These are phyloP conservation scores for Channallabes apus DNA, from an alignment of 2,797 vertebrate species.

Conservation along the genomic window DNA sequence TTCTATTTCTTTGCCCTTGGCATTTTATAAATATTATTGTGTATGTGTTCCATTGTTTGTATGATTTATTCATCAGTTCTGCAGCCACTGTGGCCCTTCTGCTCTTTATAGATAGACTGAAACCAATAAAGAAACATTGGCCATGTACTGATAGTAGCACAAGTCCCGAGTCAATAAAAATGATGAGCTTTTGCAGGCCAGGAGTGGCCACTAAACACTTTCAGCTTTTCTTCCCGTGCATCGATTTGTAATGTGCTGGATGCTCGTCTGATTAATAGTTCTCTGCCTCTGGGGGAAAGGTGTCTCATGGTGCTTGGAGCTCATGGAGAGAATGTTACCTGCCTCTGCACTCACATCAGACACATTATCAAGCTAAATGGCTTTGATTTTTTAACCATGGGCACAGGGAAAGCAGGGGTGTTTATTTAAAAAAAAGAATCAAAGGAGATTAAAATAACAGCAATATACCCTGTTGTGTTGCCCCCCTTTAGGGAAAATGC, in stretches of 20 bases:
- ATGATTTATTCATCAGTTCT: constrained; percentile 64
- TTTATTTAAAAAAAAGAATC: constrained; percentile 37
- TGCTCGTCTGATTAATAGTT: constrained; percentile 53
- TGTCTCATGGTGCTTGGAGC: constrained; percentile 22
- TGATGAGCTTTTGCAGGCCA: constrained; percentile 56
- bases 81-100: constrained; percentile 41
- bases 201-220: constrained; percentile 56
- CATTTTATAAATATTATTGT: constrained; percentile 30
- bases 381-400: constrained; percentile 40
- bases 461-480: constrained; percentile 37
- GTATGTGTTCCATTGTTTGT: constrained; percentile 40
- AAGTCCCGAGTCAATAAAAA: constrained; percentile 60
- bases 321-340: constrained; percentile 31
- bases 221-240: constrained; percentile 50
- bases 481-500: constrained; percentile 41
- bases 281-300: constrained; percentile 23
- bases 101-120: constrained; percentile 58
- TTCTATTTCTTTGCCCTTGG: constrained; percentile 20
- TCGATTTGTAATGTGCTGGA: constrained; percentile 56
- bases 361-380: constrained; percentile 43
- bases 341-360: constrained; percentile 16
- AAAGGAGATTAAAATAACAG: constrained; percentile 37
- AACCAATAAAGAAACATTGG: constrained; percentile 55
- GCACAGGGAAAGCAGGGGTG: not conserved
- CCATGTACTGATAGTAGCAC: constrained; percentile 49